phyloP scores from a whole-genome alignment of 2,113 vertebrate genomes.

The Chamaetylas fuelleborni region DNA sequence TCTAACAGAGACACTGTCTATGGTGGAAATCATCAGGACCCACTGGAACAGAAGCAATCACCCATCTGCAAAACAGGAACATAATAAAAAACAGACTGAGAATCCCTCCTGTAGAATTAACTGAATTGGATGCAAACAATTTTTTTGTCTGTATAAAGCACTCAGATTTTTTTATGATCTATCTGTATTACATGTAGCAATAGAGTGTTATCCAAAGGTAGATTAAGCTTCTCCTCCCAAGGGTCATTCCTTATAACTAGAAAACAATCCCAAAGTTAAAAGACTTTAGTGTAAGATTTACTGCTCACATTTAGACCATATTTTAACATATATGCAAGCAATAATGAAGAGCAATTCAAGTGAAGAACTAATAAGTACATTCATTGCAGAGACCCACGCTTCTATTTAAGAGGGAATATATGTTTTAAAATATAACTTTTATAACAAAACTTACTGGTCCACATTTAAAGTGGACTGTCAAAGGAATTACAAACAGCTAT shows the following conservation, averaged over 20 bases:
- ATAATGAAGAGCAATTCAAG: neutral
- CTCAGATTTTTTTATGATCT: neutral
- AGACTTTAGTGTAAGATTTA: slow-evolving; percentile 11
- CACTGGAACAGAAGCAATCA: neutral
- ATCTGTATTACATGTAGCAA: neutral
- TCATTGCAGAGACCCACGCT: neutral
- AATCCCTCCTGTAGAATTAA: neutral
- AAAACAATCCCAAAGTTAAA: slow-evolving; percentile 2
- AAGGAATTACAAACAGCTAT: neutral
- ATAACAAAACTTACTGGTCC: neutral
- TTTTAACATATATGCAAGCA: neutral
- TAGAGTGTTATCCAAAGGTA: neutral
- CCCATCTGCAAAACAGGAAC: neutral
- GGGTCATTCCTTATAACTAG: neutral
- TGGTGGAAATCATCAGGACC: neutral
- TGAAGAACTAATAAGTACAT: neutral
- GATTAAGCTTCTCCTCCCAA: neutral
- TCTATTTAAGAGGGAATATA: neutral
- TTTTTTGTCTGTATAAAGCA: neutral
- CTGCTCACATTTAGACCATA: neutral
- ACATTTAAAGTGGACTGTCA: neutral
- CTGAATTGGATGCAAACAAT: neutral
- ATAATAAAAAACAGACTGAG: neutral
- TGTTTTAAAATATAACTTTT: neutral
- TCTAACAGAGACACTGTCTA: neutral